A percentile compares a stretch with the other conserved stretches of the same genome.
phyloP scores from a whole-genome alignment of 2,113 vertebrate species.

The Laticauda colubrina region DNA sequence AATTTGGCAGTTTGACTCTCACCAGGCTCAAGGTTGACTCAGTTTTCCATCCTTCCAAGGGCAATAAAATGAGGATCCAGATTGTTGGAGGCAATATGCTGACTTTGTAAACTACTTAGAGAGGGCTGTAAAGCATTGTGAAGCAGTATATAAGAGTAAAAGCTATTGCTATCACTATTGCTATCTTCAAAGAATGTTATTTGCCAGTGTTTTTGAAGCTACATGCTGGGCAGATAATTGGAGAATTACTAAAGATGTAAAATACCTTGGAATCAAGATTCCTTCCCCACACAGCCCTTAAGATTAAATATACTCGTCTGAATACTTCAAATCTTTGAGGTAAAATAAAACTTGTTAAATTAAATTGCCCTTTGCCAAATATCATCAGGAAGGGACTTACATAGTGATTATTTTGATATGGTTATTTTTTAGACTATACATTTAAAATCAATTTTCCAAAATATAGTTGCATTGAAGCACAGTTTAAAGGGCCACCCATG shows the following conservation, averaged over 20 bases:
- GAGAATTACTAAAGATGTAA: not conserved
- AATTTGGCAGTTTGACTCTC: no score
- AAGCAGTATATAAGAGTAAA: no score
- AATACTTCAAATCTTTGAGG: accelerated
- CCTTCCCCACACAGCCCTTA: not conserved
- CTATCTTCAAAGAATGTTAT: not conserved
- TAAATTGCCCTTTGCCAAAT: slow-evolving; percentile 21
- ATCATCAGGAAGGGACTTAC: not conserved
- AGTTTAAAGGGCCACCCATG: slow-evolving; percentile 27
- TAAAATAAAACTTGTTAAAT: not conserved
- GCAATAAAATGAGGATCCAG: no score
- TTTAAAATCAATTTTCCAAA: slow-evolving; percentile 36
- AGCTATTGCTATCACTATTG: no score
- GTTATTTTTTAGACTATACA: slow-evolving; percentile 21
- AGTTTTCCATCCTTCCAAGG: no score
- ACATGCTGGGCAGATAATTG: not conserved
- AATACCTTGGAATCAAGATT: not conserved
- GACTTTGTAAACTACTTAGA: no score
- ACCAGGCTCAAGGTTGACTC: no score
- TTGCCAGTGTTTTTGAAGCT: not conserved
- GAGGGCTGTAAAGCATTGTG: no score
- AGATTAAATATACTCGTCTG: not conserved
- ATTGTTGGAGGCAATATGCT: no score
- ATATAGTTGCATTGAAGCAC: slow-evolving; percentile 15
- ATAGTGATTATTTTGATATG: slow-evolving; percentile 33